Evolutionary conservation across 2,797 vertebrate genomes (phyloP), one percentile per base, ranked within the genome.

Genomic region (Lagocephalus sceleratus): DNA sequence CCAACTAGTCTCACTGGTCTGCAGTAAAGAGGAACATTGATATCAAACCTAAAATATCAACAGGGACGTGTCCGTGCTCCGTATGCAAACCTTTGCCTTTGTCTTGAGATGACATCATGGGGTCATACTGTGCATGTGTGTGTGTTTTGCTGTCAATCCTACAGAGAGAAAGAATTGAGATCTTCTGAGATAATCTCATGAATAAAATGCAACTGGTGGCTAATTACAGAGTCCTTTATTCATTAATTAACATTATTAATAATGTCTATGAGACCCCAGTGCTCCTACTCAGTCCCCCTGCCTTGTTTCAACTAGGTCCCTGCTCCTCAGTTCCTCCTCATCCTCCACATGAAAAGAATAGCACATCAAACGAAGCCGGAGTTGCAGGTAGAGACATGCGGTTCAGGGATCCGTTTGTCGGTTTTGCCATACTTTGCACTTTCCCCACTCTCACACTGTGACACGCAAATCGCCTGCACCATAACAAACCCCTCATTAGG

Each of bases 181-280:
- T 62, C 49, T 64, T 55, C 25, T 59, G 76, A 79, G 76, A 69
- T 85, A 88, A 89, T 89, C 85, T 81, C 78, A 83, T 82, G 82
- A 90, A 88, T 88, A 85, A 85, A 44, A 82, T 85, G 80, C 84
- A 85, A 83, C 84, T 79, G 47, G 69, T 84, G 81, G 81, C 88
- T 91, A 88, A 88, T 92, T 91, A 92, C 85, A 63, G 72, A 82
- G 76, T 75, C 87, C 84, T 90, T 91, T 91, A 91, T 90, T 87
- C 87, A 83, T 89, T 91, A 90, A 92, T 91, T 91, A 90, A 89
- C 87, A 90, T 90, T 89, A 91, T 92, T 91, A 91, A 90, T 86
- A 88, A 53, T 35, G 73, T 67, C 84, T 91, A 89, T 88, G 81
- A 84, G 84, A 87, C 74, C 86, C 50, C 73, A 53, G 55, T 76